These are phyloP conservation scores for Trematomus loennbergii DNA, from an alignment of 2,113 vertebrate genomes.

Conservation along the genomic window DNA sequence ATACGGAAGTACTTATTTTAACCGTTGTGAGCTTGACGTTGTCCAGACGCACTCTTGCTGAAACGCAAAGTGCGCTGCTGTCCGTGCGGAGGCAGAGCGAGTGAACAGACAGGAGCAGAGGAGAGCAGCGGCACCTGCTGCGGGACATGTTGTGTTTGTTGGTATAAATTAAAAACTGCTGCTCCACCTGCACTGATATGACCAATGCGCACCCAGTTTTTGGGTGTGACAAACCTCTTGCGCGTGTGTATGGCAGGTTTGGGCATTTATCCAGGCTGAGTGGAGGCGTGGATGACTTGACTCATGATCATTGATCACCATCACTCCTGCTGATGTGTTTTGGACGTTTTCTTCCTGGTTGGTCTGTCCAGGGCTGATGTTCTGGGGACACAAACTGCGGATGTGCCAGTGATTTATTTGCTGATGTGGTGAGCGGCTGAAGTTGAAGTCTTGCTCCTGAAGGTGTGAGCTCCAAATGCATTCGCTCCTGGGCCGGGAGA, in stretches of 20 bases:
- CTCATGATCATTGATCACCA: neutral
- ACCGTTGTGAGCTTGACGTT: accelerated
- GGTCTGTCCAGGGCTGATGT: constrained; percentile 50
- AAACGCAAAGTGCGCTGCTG: constrained; percentile 32
- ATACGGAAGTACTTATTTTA: neutral
- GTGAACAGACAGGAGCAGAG: neutral
- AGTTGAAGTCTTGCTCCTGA: constrained; percentile 64
- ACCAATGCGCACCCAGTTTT: constrained; percentile 55
- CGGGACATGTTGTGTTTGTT: neutral
- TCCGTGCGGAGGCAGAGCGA: constrained; percentile 11
- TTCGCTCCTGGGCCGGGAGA: constrained; percentile 85
- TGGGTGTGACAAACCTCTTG: constrained; percentile 74
- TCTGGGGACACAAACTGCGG: constrained; percentile 29
- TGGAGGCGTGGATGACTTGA: constrained; percentile 49
- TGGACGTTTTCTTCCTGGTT: constrained; percentile 13
- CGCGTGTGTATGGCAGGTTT: constrained; percentile 30
- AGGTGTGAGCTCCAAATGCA: constrained; percentile 85
- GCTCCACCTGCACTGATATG: constrained; percentile 29
- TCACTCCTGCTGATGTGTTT: constrained; percentile 25
- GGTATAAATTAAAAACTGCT: neutral
- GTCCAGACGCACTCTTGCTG: neutral
- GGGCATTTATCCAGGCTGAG: constrained; percentile 14
- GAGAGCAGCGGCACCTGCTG: neutral
- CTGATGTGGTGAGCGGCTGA: constrained; percentile 58
- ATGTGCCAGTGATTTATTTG: constrained; percentile 21